A percentile compares a stretch with the other conserved stretches of the same genome.
Evolutionary conservation across 2,797 vertebrate genomes (phyloP).

Genomic region (Schizopygopsis malacanthus): DNA sequence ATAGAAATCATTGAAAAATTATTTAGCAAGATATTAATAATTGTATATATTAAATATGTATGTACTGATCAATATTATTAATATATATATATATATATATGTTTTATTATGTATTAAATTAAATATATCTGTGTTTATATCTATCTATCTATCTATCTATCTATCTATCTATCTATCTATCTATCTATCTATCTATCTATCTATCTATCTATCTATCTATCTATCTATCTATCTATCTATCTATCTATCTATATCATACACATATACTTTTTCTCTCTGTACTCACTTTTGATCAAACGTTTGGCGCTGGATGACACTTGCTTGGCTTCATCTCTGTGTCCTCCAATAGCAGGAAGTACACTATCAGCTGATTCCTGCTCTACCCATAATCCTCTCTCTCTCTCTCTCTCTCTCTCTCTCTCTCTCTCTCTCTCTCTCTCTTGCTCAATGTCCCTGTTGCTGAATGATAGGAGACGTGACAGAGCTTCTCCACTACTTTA

Average conservation of each 20-base stretch:
- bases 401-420: conserved; percentile 66
- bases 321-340: conserved; percentile 32
- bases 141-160: not conserved
- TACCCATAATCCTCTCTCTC: conserved; percentile 63
- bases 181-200: too few relatives aligned
- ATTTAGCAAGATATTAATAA: not conserved
- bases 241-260: not conserved
- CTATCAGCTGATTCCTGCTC: conserved; percentile 66
- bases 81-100: too few relatives aligned
- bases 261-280: not conserved
- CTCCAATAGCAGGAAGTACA: conserved; percentile 43
- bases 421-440: conserved; percentile 72
- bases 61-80: not conserved
- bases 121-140: not conserved
- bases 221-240: too few relatives aligned
- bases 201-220: too few relatives aligned
- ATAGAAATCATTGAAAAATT: not conserved
- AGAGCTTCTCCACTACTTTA: conserved; percentile 62
- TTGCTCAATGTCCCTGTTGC: conserved; percentile 50
- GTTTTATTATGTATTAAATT: not conserved
- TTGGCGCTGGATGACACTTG: conserved; percentile 6
- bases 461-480: conserved; percentile 51
- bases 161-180: not conserved
- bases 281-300: not conserved
- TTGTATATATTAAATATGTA: not conserved